Conservation (phyloP, 2,113 vertebrate genomes). For the Macquaria australasica region DNA sequence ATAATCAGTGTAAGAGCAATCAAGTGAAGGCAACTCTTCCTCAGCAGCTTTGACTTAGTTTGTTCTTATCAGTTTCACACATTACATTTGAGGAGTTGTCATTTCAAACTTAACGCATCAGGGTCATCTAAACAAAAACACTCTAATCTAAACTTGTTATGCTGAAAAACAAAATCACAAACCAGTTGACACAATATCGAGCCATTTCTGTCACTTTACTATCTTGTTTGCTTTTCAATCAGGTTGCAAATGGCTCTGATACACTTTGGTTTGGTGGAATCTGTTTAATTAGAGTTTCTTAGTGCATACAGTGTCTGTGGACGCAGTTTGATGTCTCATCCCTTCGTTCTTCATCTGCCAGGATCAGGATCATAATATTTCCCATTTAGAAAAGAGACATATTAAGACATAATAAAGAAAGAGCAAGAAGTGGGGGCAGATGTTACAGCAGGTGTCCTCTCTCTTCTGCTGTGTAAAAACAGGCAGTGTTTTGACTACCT, state of each 20-base stretch:
- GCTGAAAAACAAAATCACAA: not conserved
- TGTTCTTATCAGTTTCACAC: not conserved
- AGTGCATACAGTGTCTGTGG: not conserved
- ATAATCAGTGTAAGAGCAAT: not conserved
- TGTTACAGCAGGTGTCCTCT: slow-evolving; percentile 2
- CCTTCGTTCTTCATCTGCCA: not conserved
- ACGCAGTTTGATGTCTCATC: not conserved
- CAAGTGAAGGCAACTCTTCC: not conserved
- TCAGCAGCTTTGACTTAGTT: not conserved
- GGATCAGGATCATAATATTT: slow-evolving; percentile 2
- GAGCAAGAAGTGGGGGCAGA: not conserved
- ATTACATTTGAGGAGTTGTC: not conserved
- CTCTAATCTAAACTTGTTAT: slow-evolving; percentile 11
- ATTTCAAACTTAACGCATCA: not conserved
- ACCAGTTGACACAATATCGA: no score
- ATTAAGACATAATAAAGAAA: not conserved
- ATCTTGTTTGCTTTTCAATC: no score
- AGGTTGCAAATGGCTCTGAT: no score
- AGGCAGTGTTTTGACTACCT: slow-evolving; percentile 46
- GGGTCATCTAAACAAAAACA: slow-evolving; percentile 16
- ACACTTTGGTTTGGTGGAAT: no score
- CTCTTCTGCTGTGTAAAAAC: slow-evolving; percentile 31
- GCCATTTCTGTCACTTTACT: no score
- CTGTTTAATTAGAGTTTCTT: not conserved
- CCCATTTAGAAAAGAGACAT: slow-evolving; percentile 26